phyloP scores from a whole-genome alignment of 2,888 invertebrate genomes.

The Leptopilina myrica region DNA sequence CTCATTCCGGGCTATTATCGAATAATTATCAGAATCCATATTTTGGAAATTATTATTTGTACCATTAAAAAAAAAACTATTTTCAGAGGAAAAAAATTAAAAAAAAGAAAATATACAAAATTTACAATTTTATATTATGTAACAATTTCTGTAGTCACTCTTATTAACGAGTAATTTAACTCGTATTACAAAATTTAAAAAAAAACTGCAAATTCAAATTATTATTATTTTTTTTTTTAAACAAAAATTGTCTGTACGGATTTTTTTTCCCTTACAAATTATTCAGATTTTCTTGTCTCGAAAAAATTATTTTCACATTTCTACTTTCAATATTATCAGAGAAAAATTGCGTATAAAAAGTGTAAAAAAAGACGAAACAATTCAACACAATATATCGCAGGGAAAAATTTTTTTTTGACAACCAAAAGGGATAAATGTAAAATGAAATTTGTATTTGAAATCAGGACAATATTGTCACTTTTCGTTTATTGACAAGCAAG shows the following conservation, averaged over 20 bases:
- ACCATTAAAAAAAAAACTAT: slow-evolving; percentile 10
- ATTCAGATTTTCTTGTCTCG: too few species aligned
- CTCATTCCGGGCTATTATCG: slow-evolving; percentile 47
- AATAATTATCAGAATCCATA: slow-evolving; percentile 31
- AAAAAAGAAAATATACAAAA: slow-evolving; percentile 7
- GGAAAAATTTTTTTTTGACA: background rate
- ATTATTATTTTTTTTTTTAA: background rate
- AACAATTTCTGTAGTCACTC: background rate
- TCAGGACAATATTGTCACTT: too few species aligned
- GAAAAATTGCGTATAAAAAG: slow-evolving; percentile 18
- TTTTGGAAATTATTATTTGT: slow-evolving; percentile 23
- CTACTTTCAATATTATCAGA: background rate
- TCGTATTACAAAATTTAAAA: background rate
- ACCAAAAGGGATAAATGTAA: slow-evolving; percentile 10
- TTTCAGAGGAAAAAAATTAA: slow-evolving; percentile 2
- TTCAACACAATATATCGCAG: background rate
- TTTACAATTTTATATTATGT: background rate
- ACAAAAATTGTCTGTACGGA: background rate
- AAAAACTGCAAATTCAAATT: too few species aligned
- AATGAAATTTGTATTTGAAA: background rate
- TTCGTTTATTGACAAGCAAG: background rate
- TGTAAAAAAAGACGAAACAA: slow-evolving; percentile 11
- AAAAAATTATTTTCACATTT: background rate
- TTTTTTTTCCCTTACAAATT: too few species aligned
- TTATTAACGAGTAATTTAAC: background rate